A percentile compares a stretch with the other conserved stretches of the same genome.
Conservation (phyloP, 37 sponge, comb jelly and placozoan genomes). For the Chondrilla cf. caribensis region DNA sequence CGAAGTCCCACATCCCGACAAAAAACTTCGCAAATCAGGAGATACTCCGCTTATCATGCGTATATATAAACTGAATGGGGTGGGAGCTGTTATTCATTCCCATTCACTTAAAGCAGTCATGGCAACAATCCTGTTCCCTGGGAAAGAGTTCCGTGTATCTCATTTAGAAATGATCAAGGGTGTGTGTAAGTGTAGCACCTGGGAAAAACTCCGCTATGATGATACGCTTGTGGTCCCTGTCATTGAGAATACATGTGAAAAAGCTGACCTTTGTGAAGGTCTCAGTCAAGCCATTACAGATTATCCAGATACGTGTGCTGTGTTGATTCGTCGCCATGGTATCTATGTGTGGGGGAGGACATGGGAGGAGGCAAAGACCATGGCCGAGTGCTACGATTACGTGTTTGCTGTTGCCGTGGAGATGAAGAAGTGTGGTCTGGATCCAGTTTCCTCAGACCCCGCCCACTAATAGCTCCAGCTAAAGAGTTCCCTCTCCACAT, state of each 20-base stretch:
- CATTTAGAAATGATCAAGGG: conserved; percentile 80
- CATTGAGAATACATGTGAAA: conserved; percentile 74
- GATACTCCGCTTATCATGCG: conserved; percentile 77
- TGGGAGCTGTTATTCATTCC: conserved; percentile 75
- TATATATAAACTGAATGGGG: conserved; percentile 55
- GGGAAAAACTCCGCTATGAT: conserved; percentile 35
- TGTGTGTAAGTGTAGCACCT: conserved; percentile 34
- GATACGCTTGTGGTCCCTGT: conserved; percentile 66
- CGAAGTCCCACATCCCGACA: conserved; percentile 38
- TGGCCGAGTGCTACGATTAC: conserved; percentile 83
- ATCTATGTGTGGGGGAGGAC: conserved; percentile 82
- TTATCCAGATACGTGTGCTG: conserved; percentile 73
- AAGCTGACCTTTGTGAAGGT: conserved; percentile 33
- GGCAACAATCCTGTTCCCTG: conserved; percentile 68
- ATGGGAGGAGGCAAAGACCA: conserved; percentile 76
- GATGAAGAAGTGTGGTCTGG: conserved; percentile 71
- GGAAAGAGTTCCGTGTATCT: conserved; percentile 55
- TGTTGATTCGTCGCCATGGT: conserved; percentile 81
- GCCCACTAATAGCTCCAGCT: neutral
- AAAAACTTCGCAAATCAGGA: conserved; percentile 46
- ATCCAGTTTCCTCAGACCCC: conserved; percentile 27
- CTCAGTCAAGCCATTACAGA: conserved; percentile 25
- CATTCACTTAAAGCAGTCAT: conserved; percentile 72
- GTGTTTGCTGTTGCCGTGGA: conserved; percentile 77
- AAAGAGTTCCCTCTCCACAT: too few relatives aligned